These are phyloP conservation scores for Spilarctia lutea DNA, from an alignment of 2,888 invertebrate genomes.

Conservation along the genomic window DNA sequence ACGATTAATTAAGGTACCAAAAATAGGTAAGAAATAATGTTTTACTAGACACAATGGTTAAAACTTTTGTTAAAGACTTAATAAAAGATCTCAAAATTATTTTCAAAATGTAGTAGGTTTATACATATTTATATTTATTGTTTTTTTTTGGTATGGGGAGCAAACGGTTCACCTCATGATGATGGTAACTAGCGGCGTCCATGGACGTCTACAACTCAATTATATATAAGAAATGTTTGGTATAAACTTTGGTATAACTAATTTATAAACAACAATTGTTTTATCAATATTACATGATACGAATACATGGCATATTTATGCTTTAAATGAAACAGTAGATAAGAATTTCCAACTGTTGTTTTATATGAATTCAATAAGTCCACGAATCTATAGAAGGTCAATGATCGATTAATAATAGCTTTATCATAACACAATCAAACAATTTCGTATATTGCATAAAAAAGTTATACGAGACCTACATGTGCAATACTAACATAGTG, in stretches of 20 bases:
- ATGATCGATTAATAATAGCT: slow-evolving; percentile 48
- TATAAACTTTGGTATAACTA: background rate
- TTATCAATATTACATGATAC: background rate
- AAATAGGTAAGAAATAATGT: background rate
- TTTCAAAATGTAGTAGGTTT: no score
- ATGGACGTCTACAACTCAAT: no score
- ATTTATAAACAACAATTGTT: background rate
- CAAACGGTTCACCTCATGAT: background rate
- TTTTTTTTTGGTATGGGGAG: background rate
- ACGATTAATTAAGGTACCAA: background rate
- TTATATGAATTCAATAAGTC: background rate
- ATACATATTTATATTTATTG: no score
- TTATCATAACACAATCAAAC: background rate
- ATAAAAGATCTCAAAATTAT: no score
- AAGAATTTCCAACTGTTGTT: slow-evolving; percentile 31
- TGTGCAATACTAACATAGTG: background rate
- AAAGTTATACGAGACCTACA: background rate
- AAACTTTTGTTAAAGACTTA: background rate
- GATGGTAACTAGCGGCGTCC: background rate
- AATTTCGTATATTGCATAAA: background rate
- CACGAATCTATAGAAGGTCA: slow-evolving; percentile 33
- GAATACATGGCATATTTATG: background rate
- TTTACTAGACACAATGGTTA: background rate
- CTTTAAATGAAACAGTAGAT: background rate
- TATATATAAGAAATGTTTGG: background rate